Percentiles rank a stretch among this genome's conserved stretches.
Evolutionary conservation across 1,140 invertebrate species (phyloP).

Genomic region (Micrasema minimum): DNA sequence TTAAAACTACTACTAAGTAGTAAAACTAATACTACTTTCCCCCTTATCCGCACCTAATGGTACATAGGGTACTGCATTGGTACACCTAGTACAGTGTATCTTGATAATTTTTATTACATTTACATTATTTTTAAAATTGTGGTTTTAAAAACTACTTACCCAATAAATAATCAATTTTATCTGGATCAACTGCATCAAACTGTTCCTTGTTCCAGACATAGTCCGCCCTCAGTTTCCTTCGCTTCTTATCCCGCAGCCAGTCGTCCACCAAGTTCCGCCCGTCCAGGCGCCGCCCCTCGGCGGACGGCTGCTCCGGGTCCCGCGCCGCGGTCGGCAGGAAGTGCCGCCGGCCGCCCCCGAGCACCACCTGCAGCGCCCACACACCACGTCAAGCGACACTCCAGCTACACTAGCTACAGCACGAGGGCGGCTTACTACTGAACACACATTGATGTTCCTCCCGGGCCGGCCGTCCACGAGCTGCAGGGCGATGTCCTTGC

Average conservation of each 20-base stretch:
- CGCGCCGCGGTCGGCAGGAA: constrained; percentile 72
- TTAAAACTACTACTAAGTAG: too few relatives aligned
- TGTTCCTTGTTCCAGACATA: constrained; percentile 73
- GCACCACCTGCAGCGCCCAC: constrained; percentile 64
- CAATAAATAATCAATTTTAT: constrained; percentile 72
- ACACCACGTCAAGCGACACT: not conserved
- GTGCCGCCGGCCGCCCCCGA: constrained; percentile 75
- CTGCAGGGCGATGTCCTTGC: constrained; percentile 71
- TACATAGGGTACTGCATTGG: not conserved
- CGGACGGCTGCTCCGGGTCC: constrained; percentile 70
- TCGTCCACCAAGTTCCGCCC: constrained; percentile 79
- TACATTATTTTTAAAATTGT: too few relatives aligned
- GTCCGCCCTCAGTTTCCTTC: constrained; percentile 66
- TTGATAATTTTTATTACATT: too few relatives aligned
- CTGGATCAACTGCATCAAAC: constrained; percentile 70
- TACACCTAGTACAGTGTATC: too few relatives aligned
- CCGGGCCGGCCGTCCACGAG: constrained; percentile 68
- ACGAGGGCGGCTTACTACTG: not conserved
- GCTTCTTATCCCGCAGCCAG: constrained; percentile 73
- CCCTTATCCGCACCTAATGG: too few relatives aligned
- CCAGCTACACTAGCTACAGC: too few relatives aligned
- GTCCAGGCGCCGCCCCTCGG: constrained; percentile 71
- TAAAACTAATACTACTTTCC: too few relatives aligned
- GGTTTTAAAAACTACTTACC: too few relatives aligned
- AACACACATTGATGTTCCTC: constrained; percentile 54